phyloP scores from a whole-genome alignment of 1,140 invertebrate species.

The Aphelinus certus region DNA sequence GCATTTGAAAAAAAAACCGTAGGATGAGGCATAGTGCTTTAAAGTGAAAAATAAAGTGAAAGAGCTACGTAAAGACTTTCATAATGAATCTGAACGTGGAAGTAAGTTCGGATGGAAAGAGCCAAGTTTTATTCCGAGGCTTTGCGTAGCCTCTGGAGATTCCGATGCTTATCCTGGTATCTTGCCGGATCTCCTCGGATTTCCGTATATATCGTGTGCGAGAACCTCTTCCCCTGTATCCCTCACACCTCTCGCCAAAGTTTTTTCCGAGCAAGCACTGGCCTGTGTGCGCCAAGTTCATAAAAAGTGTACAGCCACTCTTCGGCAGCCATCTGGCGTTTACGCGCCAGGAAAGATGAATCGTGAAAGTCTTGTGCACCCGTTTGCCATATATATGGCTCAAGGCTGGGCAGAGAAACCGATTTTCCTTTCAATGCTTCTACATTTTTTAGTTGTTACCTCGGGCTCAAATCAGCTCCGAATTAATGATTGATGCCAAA shows the following conservation, averaged over 20 bases:
- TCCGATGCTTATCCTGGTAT: slow-evolving; percentile 7
- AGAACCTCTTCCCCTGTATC: neutral
- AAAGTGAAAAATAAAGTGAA: neutral
- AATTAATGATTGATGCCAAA: slow-evolving; percentile 3
- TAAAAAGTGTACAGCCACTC: slow-evolving; percentile 27
- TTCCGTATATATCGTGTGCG: neutral
- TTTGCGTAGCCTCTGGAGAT: neutral
- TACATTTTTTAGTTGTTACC: slow-evolving; percentile 11
- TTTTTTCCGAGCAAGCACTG: neutral
- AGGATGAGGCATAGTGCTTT: neutral
- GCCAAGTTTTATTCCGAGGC: neutral
- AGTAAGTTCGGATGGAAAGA: neutral
- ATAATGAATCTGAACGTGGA: neutral
- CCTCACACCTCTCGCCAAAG: neutral
- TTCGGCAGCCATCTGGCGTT: slow-evolving; percentile 28
- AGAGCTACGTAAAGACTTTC: neutral
- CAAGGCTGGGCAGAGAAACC: neutral
- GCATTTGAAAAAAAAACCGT: neutral
- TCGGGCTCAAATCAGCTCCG: slow-evolving; percentile 13
- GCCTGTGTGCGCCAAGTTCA: neutral
- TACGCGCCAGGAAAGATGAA: slow-evolving; percentile 28
- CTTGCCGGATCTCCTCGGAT: neutral
- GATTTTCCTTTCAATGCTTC: slow-evolving; percentile 6
- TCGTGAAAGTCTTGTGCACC: slow-evolving; percentile 19
- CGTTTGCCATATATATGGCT: slow-evolving; percentile 16